Evolutionary conservation across 2,888 invertebrate genomes (phyloP), one percentile per base, ranked within the genome.

Genomic region (Pediacus dermestoides): DNA sequence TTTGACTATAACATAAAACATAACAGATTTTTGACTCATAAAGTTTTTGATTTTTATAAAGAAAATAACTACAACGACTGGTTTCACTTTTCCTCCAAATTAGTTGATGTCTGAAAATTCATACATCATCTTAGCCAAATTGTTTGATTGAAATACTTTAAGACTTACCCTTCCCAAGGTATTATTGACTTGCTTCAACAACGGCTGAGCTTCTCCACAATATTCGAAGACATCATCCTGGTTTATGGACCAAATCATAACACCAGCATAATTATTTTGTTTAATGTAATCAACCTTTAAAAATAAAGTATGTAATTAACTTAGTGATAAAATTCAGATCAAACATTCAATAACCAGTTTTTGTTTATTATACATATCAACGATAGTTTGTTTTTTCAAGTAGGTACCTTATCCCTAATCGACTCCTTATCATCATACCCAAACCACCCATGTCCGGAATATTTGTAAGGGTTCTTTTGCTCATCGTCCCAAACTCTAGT

Each of bases 321-420:
- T 8, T 7, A 13, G n/a, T 66, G 6, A 61, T 61, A 0, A 82
- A 74, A 52, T 85, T n/a, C n/a, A n/a, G n/a, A n/a, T n/a, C n/a
- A n/a, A n/a, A n/a, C n/a, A n/a, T n/a, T n/a, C n/a, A n/a, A n/a
- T n/a, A n/a, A n/a, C n/a, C n/a, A n/a, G n/a, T n/a, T n/a, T n/a
- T n/a, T n/a, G n/a, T n/a, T n/a, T n/a, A n/a, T n/a, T n/a, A n/a
- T n/a, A n/a, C n/a, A n/a, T n/a, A n/a, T n/a, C n/a, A n/a, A n/a
- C n/a, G n/a, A n/a, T n/a, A n/a, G n/a, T n/a, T n/a, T n/a, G n/a
- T n/a, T n/a, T n/a, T n/a, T n/a, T n/a, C n/a, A n/a, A n/a, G n/a
- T n/a, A n/a, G n/a, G n/a, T 16, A 46, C 48, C 34, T 44, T 50
- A 16, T 42, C 34, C 39, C 43, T 32, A 28, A 50, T 42, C 1